A percentile compares a stretch with the other conserved stretches of the same genome.
Evolutionary conservation across 2,888 invertebrate species (phyloP).

Genomic region (Thysanoteuthis rhombus): DNA sequence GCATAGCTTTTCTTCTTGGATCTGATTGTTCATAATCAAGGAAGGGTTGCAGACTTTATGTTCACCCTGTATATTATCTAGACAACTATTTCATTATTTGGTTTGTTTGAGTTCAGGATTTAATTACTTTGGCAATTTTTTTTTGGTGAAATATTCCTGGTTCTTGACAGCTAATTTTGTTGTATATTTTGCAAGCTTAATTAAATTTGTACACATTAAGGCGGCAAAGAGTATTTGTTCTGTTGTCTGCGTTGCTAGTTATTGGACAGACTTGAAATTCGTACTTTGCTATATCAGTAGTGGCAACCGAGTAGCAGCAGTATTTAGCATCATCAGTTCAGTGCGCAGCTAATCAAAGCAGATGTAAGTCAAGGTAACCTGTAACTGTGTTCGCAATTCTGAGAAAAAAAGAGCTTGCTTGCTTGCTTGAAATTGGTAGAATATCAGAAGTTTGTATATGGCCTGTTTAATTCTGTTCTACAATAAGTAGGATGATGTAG

Average conservation of each 20-base stretch:
- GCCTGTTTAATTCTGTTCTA: not conserved
- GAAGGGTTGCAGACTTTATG: too few relatives aligned
- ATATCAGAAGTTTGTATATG: not conserved
- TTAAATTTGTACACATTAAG: not conserved
- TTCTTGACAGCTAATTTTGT: not conserved
- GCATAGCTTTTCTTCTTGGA: too few relatives aligned
- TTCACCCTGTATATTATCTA: not conserved
- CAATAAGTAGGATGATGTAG: not conserved
- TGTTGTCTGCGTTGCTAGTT: not conserved
- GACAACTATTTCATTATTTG: not conserved
- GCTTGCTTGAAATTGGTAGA: not conserved
- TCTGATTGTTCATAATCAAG: too few relatives aligned
- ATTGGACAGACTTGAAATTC: not conserved
- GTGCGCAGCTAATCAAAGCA: not conserved
- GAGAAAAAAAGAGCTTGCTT: not conserved
- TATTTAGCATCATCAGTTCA: not conserved
- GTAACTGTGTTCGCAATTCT: not conserved
- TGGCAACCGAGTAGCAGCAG: not conserved
- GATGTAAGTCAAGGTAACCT: not conserved
- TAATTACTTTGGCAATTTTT: not conserved
- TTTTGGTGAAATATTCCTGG: not conserved
- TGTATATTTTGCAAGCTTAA: not conserved
- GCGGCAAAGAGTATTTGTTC: not conserved
- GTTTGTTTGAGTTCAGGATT: not conserved
- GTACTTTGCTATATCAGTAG: not conserved